Evolutionary conservation across 1,140 invertebrate species (phyloP).

Genomic region (Leptinotarsa undecemlineata): DNA sequence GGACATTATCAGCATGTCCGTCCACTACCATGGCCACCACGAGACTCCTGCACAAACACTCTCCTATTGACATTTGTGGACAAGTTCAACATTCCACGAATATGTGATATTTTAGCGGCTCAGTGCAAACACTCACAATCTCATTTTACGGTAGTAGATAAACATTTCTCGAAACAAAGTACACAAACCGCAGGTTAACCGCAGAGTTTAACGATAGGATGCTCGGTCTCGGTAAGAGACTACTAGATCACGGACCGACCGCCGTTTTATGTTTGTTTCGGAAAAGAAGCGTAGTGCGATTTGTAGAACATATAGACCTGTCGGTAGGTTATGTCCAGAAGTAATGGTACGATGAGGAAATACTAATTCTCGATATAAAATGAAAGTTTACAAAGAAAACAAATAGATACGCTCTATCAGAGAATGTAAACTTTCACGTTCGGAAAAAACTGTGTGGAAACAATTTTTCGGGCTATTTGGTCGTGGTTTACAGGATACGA

Average conservation of each 20-base stretch:
- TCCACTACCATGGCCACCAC: no score
- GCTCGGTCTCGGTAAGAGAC: neutral
- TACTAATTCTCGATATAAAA: no score
- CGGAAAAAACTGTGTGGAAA: no score
- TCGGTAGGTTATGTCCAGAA: neutral
- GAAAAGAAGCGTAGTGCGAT: neutral
- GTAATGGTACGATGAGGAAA: neutral
- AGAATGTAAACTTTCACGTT: no score
- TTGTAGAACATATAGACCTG: neutral
- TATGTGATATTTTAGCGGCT: conserved; percentile 13
- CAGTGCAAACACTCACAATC: conserved; percentile 5
- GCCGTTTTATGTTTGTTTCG: conserved; percentile 16
- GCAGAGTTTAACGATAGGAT: conserved; percentile 9
- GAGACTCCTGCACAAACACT: neutral
- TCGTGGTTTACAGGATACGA: no score
- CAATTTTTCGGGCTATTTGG: no score
- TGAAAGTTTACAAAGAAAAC: no score
- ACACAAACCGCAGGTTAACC: conserved; percentile 20
- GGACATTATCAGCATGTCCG: no score
- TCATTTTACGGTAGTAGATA: conserved; percentile 17
- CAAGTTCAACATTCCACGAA: conserved; percentile 12
- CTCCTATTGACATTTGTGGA: neutral
- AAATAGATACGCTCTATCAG: no score
- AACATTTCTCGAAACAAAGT: conserved; percentile 17
- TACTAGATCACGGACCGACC: conserved; percentile 23